Conservation (phyloP, 2,113 vertebrate species). For the Dolichotis patagonum region DNA sequence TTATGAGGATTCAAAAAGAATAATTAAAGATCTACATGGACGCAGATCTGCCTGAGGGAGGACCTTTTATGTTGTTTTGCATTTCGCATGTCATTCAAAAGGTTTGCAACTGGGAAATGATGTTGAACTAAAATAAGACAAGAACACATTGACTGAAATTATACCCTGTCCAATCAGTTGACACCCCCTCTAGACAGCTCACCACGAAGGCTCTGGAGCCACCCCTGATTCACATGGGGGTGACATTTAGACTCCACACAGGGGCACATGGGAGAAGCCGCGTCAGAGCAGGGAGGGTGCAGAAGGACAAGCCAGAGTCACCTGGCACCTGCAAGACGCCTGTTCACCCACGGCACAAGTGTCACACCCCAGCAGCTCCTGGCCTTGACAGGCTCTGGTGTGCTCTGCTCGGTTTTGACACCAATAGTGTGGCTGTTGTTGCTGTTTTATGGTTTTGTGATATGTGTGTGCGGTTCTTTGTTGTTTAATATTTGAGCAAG, state of each 20-base stretch:
- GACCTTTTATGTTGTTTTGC: slow-evolving; percentile 88
- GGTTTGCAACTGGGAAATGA: slow-evolving; percentile 87
- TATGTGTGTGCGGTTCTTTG: background rate
- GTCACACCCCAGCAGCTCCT: accelerated
- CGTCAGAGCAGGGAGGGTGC: accelerated
- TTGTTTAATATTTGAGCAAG: background rate
- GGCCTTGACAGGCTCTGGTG: accelerated
- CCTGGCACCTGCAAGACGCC: background rate
- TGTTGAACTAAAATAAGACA: slow-evolving; percentile 89
- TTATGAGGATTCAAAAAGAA: slow-evolving; percentile 88
- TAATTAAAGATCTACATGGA: slow-evolving; percentile 88
- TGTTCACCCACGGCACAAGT: accelerated
- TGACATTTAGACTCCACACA: slow-evolving; percentile 81
- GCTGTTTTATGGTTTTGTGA: background rate
- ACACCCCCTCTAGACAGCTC: slow-evolving; percentile 86
- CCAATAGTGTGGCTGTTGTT: accelerated
- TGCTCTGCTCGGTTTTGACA: background rate
- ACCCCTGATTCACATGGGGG: slow-evolving; percentile 68
- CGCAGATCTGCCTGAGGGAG: slow-evolving; percentile 86
- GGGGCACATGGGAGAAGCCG: background rate
- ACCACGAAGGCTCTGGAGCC: slow-evolving; percentile 74
- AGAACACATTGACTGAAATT: slow-evolving; percentile 87
- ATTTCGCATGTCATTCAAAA: slow-evolving; percentile 86
- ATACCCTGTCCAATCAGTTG: slow-evolving; percentile 87
- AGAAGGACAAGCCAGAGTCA: background rate